Conservation (phyloP, 2,113 vertebrate genomes). For the Benitochromis conjunctus region DNA sequence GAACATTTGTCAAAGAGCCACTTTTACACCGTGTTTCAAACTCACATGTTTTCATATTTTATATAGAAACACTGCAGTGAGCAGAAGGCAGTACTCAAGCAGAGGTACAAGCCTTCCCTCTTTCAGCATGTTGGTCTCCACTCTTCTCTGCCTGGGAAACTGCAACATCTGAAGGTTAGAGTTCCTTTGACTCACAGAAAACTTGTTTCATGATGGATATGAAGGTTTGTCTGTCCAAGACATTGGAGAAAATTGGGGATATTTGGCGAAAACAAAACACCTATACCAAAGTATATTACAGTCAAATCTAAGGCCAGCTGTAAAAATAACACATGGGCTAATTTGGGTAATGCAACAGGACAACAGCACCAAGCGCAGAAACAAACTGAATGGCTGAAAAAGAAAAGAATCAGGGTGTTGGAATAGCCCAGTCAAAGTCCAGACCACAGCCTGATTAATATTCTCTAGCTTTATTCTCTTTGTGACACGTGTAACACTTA, state of each 20-base stretch:
- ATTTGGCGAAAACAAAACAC: not conserved
- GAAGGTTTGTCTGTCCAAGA: not conserved
- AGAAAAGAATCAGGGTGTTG: not conserved
- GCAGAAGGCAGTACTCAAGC: conserved; percentile 83
- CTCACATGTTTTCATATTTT: not conserved
- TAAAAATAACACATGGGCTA: not conserved
- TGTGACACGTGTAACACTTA: not conserved
- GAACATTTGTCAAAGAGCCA: not conserved
- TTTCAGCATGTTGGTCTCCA: conserved; percentile 94
- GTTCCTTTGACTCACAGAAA: not conserved
- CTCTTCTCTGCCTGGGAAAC: conserved; percentile 89
- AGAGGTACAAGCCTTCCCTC: conserved; percentile 86
- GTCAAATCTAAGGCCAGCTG: not conserved
- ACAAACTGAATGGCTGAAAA: not conserved
- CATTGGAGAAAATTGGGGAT: not conserved
- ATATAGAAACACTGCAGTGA: conserved; percentile 82
- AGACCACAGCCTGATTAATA: too few relatives aligned
- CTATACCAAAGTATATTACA: not conserved
- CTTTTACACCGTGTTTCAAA: not conserved
- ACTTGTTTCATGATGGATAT: not conserved
- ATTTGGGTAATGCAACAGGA: not conserved
- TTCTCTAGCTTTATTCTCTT: not conserved
- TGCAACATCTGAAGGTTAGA: conserved; percentile 87
- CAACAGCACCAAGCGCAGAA: not conserved
- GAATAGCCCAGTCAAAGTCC: not conserved